Evolutionary conservation across 2,888 invertebrate species (phyloP).

Genomic region (Petrophora chlorosata): DNA sequence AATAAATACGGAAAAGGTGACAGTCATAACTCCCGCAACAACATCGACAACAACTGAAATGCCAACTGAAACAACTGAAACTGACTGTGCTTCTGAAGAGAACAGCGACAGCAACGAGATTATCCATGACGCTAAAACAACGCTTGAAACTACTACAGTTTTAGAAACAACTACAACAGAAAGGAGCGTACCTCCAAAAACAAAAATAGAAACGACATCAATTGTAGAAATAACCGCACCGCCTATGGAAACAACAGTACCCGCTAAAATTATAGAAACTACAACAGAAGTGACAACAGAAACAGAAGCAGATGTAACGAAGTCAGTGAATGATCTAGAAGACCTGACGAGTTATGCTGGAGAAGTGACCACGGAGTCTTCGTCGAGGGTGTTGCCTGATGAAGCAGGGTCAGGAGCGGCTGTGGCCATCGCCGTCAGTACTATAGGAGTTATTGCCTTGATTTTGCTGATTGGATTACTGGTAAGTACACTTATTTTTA

Average conservation of each 20-base stretch:
- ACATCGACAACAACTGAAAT: conserved; percentile 39
- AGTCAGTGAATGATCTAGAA: conserved; percentile 53
- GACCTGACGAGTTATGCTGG: conserved; percentile 59
- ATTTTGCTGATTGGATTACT: conserved; percentile 89
- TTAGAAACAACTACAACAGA: conserved; percentile 30
- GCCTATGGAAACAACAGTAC: conserved; percentile 12
- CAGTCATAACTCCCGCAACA: conserved; percentile 35
- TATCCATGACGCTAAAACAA: conserved; percentile 48
- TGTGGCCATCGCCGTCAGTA: conserved; percentile 91
- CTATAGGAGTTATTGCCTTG: conserved; percentile 90
- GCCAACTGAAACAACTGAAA: conserved; percentile 42
- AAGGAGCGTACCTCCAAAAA: too few species aligned
- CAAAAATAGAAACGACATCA: background rate
- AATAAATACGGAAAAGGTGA: conserved; percentile 62
- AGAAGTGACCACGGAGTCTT: conserved; percentile 66
- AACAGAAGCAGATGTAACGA: conserved; percentile 44
- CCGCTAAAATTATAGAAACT: conserved; percentile 23
- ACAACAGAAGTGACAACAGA: conserved; percentile 39
- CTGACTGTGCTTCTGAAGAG: conserved; percentile 56
- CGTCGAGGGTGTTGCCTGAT: conserved; percentile 54
- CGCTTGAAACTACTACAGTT: conserved; percentile 14
- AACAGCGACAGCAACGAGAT: conserved; percentile 72
- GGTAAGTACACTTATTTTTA: conserved; percentile 78
- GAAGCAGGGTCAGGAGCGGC: conserved; percentile 87
- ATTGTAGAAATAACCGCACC: too few species aligned